A percentile compares a stretch with the other conserved stretches of the same genome.
These are phyloP conservation scores for Charina bottae DNA, from an alignment of 2,113 vertebrate genomes.

Conservation along the genomic window DNA sequence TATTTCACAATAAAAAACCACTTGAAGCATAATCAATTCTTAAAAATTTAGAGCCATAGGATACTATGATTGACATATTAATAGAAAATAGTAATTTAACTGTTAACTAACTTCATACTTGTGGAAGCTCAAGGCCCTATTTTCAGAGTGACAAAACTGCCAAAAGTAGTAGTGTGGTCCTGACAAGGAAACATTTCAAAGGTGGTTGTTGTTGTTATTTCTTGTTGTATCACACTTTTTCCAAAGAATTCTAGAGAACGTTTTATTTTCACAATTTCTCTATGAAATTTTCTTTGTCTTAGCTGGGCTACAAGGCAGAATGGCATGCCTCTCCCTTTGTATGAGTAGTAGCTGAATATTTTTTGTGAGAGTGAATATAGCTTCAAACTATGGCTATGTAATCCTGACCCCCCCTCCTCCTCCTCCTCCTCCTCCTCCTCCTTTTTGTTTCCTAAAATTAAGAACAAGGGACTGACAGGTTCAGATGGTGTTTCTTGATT, in stretches of 20 bases:
- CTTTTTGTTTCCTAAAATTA: not conserved
- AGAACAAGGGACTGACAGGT: not conserved
- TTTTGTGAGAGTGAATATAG: not conserved
- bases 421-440: not conserved
- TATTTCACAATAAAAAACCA: not conserved
- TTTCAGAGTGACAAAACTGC: not conserved
- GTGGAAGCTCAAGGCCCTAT: not conserved
- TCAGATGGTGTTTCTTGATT: not conserved
- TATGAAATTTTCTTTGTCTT: not conserved
- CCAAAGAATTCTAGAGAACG: not conserved
- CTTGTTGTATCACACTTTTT: not conserved
- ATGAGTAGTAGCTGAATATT: not conserved
- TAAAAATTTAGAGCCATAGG: not conserved
- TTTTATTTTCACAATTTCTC: not conserved
- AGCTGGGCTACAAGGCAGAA: not conserved
- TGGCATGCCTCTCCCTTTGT: not conserved
- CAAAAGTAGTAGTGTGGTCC: not conserved
- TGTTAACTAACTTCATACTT: not conserved
- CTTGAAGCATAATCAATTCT: not conserved
- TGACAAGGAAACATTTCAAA: not conserved
- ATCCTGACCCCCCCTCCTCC: not conserved
- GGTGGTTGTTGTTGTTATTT: not conserved
- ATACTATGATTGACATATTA: not conserved
- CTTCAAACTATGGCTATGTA: not conserved
- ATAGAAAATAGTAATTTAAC: not conserved